Base-by-base conservation (phyloP, 2,113 vertebrate species). In the Fregata magnificens region DNA sequence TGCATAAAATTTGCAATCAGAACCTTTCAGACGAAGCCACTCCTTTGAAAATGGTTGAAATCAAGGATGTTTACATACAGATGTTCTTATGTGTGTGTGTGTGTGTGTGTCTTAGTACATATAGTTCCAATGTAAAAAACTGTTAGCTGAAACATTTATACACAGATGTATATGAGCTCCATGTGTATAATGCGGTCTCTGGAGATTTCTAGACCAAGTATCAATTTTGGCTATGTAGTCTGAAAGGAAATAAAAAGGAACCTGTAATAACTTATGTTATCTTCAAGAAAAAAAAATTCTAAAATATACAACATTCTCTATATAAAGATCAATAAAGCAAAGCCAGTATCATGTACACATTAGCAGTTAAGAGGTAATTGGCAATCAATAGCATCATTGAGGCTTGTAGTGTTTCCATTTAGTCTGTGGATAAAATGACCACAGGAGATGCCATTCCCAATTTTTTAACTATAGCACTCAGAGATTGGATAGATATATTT, bases 21-120 rank as follows among this genome's bases (percentile, higher is more conserved):
- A 81, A 86, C 67, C 52, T 88, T 89, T 93, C 89, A 93, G 80
- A 92, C 1, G 5, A 96, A 96, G 40, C 29, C 80, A 61, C 56
- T 89, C 50, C 28, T 91, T 87, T 72, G 47, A 86, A 94, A 95
- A 66, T 77, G 11, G 26, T 65, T 94, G 90, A 95, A 97, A 94
- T 94, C 85, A 89, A 86, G 76, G 44, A 56, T 95, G 88, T 96
- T 96, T 97, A 79, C 56, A 18, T 86, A 91, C 71, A 96, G 53
- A 63, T 84, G n/a, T 67, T 50, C 69, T 50, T 69, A 10, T 19
- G 29, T 77, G 55, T 82, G 18, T 19, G 29, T 77, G 55, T 82
- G 10, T 71, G n/a, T 74, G 19, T 95, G 24, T 82, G 61, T 53
- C 40, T 82, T 72, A 45, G 62, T 81, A 49, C 47, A 42, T 85